Percentiles rank a stretch among this genome's conserved stretches.
Conservation (phyloP, 64 coral and sea anemone species). For the Montipora sp. region DNA sequence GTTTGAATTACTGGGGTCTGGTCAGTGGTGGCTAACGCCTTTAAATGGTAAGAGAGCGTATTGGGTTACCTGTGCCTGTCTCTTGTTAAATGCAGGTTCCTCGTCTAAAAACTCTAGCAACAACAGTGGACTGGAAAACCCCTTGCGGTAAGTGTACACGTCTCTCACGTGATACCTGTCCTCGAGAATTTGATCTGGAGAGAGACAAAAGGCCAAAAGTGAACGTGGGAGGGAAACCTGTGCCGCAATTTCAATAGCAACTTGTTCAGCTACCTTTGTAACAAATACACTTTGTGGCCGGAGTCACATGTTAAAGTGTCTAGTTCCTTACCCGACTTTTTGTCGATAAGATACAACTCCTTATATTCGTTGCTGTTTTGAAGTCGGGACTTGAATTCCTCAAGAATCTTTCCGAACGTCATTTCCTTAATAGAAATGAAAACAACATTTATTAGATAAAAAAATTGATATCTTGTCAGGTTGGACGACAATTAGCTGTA, state of each 20-base stretch:
- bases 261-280: too few species aligned
- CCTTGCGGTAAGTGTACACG: constrained; percentile 90
- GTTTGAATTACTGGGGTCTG: too few species aligned
- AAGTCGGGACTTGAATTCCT: constrained; percentile 69
- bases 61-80: constrained; percentile 83
- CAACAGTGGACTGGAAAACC: constrained; percentile 89
- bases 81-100: constrained; percentile 73
- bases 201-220: neutral
- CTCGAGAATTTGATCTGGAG: constrained; percentile 85
- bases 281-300: too few species aligned
- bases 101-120: constrained; percentile 72
- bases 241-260: too few species aligned
- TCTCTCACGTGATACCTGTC: constrained; percentile 82
- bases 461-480: neutral
- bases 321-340: constrained; percentile 81
- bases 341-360: constrained; percentile 85
- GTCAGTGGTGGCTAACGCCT: too few species aligned
- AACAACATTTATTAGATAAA: neutral
- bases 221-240: too few species aligned
- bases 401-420: constrained; percentile 93
- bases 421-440: constrained; percentile 73
- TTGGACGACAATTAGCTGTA: neutral
- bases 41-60: neutral
- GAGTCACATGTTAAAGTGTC: too few species aligned
- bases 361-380: constrained; percentile 21